These are phyloP conservation scores for Drosophila multiciliata DNA, from an alignment of 2,888 invertebrate species.

Conservation along the genomic window DNA sequence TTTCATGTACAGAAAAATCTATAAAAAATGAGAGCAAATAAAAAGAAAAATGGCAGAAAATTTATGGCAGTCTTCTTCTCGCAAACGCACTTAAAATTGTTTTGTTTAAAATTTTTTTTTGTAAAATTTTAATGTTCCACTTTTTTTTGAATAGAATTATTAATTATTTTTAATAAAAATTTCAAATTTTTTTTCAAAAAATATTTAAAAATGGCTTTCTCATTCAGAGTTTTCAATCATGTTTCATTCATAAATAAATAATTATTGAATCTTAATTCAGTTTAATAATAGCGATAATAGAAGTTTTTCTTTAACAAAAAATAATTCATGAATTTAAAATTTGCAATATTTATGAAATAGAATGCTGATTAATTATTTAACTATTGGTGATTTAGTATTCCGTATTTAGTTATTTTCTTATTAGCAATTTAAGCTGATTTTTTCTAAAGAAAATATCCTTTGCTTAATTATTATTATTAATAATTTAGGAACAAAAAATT, in stretches of 20 bases:
- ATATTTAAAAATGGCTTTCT: no score
- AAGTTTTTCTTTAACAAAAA: no score
- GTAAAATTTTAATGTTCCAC: no score
- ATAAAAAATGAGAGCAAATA: conserved; percentile 4
- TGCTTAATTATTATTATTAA: background rate
- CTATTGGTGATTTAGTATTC: background rate
- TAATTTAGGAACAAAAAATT: background rate
- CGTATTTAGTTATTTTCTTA: background rate
- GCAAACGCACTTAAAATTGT: background rate
- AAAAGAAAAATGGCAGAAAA: conserved; percentile 1
- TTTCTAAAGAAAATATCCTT: background rate
- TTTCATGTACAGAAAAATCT: conserved; percentile 16
- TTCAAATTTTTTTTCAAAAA: no score
- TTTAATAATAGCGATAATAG: no score
- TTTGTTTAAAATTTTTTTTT: background rate
- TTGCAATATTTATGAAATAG: background rate
- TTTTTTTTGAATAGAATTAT: no score
- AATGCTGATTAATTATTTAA: background rate
- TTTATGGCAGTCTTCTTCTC: background rate
- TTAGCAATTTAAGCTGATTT: background rate
- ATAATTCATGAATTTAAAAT: background rate
- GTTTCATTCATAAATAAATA: no score
- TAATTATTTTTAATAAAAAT: no score
- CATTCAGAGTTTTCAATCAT: no score
- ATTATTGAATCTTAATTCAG: no score